Evolutionary conservation across 2,888 invertebrate species (phyloP), one percentile per base, ranked within the genome.

Genomic region (Tipula confusa): DNA sequence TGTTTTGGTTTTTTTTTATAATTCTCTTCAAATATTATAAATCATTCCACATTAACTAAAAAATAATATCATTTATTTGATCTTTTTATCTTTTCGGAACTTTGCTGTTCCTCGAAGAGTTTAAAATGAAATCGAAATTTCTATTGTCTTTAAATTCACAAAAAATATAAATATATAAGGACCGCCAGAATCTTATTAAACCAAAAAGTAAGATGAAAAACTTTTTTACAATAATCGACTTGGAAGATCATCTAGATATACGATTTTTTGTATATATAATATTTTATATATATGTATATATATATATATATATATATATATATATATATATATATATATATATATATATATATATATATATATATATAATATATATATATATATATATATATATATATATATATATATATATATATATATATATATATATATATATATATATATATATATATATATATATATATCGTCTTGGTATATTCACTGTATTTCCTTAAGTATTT

Each of bases 91-190:
- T 24, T 9, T 3, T 0, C 64, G 24, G 9, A 64, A 64, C 64
- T 64, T 24, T 11, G 24, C 24, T 18, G 64, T 64, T 24, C n/a
- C n/a, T 48, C 18, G 6, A 15, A 38, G 9, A 48, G 0, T 1
- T 48, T 18, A 64, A 64, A 64, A 64, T 64, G 64, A 24, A 64
- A 64, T 64, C 64, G 64, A 64, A 38, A 64, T 64, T 64, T 64
- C 24, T 64, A 64, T 64, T 64, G 64, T 64, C 64, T 64, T 64
- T 64, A 18, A 64, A 24, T 64, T 64, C 64, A 64, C n/a, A 64
- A 64, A 64, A 18, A 64, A 64, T 24, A 64, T 15, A 64, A n/a
- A n/a, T 24, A 64, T 64, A 64, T 24, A 64, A 24, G 64, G 64
- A 64, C 64, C 64, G 64, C 64, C 64, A 64, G 24, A 24, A 7